phyloP scores from a whole-genome alignment of 2,797 vertebrate genomes.

The Helostoma temminkii region DNA sequence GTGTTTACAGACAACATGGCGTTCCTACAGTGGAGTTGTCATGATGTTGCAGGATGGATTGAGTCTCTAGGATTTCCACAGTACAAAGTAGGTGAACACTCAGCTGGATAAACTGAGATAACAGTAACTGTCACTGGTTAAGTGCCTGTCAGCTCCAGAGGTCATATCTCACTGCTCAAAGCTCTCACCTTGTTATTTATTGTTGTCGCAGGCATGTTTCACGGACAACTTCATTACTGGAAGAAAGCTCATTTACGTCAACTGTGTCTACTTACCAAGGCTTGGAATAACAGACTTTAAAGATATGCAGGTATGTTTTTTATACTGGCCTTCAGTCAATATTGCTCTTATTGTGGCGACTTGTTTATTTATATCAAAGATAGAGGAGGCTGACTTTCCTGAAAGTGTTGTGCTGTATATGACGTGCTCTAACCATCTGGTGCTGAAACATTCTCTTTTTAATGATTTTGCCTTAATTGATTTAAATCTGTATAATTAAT shows the following conservation, averaged over 20 bases:
- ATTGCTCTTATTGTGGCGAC: constrained; percentile 12
- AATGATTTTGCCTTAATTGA: not conserved
- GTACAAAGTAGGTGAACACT: constrained; percentile 83
- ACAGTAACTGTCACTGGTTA: not conserved
- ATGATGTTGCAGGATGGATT: constrained; percentile 89
- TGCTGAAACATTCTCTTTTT: not conserved
- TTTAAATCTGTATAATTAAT: constrained; percentile 5
- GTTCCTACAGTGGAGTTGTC: constrained; percentile 84
- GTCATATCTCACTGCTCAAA: not conserved
- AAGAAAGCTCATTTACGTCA: constrained; percentile 89
- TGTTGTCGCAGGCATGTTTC: constrained; percentile 87
- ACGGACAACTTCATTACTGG: constrained; percentile 88
- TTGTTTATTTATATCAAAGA: constrained; percentile 46
- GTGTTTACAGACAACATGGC: constrained; percentile 65
- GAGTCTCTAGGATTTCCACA: constrained; percentile 87
- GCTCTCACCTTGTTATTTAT: constrained; percentile 16
- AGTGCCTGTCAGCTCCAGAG: not conserved
- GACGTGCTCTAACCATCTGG: constrained; percentile 6
- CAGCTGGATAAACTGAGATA: not conserved
- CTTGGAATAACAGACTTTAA: constrained; percentile 91
- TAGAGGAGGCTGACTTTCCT: constrained; percentile 9
- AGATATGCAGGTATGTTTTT: constrained; percentile 88
- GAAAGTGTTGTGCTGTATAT: constrained; percentile 2
- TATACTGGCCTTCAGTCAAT: not conserved
- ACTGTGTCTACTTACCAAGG: constrained; percentile 86